Percentiles rank a stretch among this genome's conserved stretches.
Conservation (phyloP, 2,888 invertebrate genomes). For the Cerastoderma edule region DNA sequence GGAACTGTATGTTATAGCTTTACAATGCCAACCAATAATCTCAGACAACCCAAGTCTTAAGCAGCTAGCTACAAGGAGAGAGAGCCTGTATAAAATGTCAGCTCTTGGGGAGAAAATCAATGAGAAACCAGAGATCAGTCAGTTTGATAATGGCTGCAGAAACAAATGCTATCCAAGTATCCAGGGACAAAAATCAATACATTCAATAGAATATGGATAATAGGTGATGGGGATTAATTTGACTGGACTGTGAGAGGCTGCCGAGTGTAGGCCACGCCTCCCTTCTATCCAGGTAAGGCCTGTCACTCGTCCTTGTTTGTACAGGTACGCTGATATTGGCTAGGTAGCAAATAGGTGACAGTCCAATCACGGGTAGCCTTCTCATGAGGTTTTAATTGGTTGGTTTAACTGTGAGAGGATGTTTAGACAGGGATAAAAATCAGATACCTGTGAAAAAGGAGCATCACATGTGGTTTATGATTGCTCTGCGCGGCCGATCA, state of each 20-base stretch:
- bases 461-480: slow-evolving; percentile 37
- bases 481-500: slow-evolving; percentile 7
- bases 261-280: slow-evolving; percentile 31
- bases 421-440: slow-evolving; percentile 33
- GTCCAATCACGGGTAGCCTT: slow-evolving; percentile 28
- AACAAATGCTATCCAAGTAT: slow-evolving; percentile 18
- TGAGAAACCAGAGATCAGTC: slow-evolving; percentile 18
- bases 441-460: slow-evolving; percentile 37
- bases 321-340: slow-evolving; percentile 45
- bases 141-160: slow-evolving; percentile 20
- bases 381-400: slow-evolving; percentile 28
- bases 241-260: slow-evolving; percentile 18
- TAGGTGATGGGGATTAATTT: slow-evolving; percentile 25
- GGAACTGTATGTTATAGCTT: no score
- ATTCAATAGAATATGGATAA: slow-evolving; percentile 26
- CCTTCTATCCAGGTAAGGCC: slow-evolving; percentile 15
- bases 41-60: slow-evolving; percentile 7
- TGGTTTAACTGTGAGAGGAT: slow-evolving; percentile 23
- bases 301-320: slow-evolving; percentile 18
- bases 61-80: no score
- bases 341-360: slow-evolving; percentile 31
- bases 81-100: slow-evolving; percentile 18
- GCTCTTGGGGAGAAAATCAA: slow-evolving; percentile 14
- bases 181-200: slow-evolving; percentile 25
- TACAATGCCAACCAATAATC: no score